Conservation (phyloP, 2,797 vertebrate genomes). For the Urocyon cinereoargenteus region DNA sequence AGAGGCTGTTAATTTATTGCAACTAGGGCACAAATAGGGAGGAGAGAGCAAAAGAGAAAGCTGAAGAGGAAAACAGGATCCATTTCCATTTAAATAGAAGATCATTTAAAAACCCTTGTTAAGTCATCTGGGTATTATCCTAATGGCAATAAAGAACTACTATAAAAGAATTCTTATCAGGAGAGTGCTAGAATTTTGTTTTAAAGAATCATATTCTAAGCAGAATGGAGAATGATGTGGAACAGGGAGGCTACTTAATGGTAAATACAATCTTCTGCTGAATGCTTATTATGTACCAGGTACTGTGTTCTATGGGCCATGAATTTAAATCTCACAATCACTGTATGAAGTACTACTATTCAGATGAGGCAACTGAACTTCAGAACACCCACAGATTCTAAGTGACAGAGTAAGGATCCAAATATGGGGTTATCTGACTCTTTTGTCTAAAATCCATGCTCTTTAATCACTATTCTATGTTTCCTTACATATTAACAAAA, state of each 20-base stretch:
- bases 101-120: conserved; percentile 39
- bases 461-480: neutral
- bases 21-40: neutral
- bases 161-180: conserved; percentile 22
- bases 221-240: neutral
- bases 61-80: conserved; percentile 16
- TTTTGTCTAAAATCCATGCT: neutral
- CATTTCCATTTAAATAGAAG: conserved; percentile 22
- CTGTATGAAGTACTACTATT: neutral
- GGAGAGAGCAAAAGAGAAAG: conserved; percentile 12
- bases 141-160: neutral
- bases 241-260: neutral
- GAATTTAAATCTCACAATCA: conserved; percentile 32
- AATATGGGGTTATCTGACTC: neutral
- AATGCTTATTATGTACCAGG: conserved; percentile 23
- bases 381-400: neutral
- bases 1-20: conserved; percentile 16
- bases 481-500: conserved; percentile 18
- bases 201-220: conserved; percentile 27
- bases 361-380: conserved; percentile 23
- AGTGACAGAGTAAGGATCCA: neutral
- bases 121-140: conserved; percentile 52
- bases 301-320: neutral
- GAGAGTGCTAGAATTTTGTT: neutral
- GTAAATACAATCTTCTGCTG: conserved; percentile 34